A percentile compares a stretch with the other conserved stretches of the same genome.
Evolutionary conservation across 2,113 vertebrate species (phyloP).

Genomic region (Hippocampus mohnikei): DNA sequence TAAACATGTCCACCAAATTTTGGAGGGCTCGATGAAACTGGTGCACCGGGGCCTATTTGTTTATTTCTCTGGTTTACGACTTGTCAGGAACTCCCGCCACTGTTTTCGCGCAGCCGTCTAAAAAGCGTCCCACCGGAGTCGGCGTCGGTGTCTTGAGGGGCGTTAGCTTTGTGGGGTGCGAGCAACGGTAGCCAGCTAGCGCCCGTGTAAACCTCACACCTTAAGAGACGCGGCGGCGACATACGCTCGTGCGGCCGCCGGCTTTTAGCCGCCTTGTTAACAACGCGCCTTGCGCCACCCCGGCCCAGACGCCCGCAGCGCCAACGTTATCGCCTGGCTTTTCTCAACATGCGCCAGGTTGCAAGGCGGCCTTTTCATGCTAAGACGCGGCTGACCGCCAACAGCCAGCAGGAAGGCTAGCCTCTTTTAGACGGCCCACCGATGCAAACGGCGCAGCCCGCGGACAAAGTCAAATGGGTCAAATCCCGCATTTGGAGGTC

Average conservation of each 20-base stretch:
- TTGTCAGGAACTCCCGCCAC: background rate
- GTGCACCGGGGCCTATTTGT: background rate
- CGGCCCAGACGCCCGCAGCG: background rate
- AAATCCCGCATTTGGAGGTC: background rate
- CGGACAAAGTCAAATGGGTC: background rate
- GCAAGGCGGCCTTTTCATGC: background rate
- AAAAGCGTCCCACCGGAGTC: background rate
- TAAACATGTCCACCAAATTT: background rate
- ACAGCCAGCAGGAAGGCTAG: background rate
- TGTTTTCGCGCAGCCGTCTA: background rate
- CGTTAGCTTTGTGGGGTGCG: background rate
- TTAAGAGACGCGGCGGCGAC: background rate
- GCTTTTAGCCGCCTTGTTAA: conserved; percentile 11
- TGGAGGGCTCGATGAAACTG: background rate
- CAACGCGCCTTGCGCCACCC: background rate
- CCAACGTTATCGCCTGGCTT: conserved; percentile 5
- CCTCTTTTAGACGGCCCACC: background rate
- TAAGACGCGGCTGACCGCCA: background rate
- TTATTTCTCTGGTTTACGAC: background rate
- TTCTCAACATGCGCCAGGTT: background rate
- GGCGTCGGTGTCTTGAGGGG: background rate
- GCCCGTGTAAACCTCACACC: conserved; percentile 5
- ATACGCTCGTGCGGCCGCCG: background rate
- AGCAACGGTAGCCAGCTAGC: conserved; percentile 6
- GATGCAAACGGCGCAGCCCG: background rate